phyloP scores from a whole-genome alignment of 2,797 vertebrate genomes.

The Sternotherus odoratus region DNA sequence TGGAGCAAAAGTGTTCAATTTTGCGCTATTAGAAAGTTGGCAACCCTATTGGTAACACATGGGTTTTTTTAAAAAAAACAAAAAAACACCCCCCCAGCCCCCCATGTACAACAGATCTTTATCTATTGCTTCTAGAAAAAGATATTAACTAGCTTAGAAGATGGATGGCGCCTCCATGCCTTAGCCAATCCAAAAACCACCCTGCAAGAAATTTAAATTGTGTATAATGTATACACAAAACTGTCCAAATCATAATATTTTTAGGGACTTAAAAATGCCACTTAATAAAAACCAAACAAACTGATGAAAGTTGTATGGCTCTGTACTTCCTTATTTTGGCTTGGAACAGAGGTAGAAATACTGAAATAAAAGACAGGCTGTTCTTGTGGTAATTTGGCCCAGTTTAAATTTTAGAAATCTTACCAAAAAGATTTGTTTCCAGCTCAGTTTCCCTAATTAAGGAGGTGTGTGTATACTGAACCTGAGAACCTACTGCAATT shows the following conservation, averaged over 20 bases:
- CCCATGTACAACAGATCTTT: not conserved
- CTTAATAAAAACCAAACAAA: slow-evolving; percentile 26
- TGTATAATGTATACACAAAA: not conserved
- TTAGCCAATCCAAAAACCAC: rapidly evolving
- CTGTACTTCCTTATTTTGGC: not conserved
- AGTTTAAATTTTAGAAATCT: slow-evolving; percentile 15
- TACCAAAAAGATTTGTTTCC: slow-evolving; percentile 28
- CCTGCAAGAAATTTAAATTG: not conserved
- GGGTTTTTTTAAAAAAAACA: not conserved
- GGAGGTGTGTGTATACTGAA: rapidly evolving
- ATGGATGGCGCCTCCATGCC: not conserved
- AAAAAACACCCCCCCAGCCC: too few species aligned
- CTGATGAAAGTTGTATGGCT: not conserved
- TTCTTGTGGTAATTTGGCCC: not conserved
- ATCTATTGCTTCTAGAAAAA: not conserved
- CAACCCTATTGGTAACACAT: not conserved
- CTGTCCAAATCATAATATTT: not conserved
- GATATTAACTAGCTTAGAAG: rapidly evolving
- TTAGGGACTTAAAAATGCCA: not conserved
- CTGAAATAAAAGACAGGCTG: not conserved
- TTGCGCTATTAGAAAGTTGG: too few species aligned
- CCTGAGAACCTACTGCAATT: not conserved
- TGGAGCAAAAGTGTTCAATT: too few species aligned
- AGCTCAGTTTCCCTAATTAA: not conserved
- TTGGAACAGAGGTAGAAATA: not conserved